A percentile compares a stretch with the other conserved stretches of the same genome.
Evolutionary conservation across 1,140 invertebrate species (phyloP).

Genomic region (Heliconius himera): DNA sequence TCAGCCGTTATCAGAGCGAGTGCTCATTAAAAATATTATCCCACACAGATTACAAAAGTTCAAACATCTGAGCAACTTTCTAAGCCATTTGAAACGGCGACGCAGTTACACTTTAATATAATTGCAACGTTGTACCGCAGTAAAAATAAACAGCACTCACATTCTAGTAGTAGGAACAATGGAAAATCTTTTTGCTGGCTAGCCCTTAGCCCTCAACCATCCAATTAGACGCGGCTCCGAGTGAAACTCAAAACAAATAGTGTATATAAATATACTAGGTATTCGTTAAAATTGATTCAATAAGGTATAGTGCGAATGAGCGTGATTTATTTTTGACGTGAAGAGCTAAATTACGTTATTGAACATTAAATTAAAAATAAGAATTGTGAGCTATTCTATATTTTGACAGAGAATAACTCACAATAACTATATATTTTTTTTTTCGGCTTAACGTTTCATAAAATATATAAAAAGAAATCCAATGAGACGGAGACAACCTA

Average conservation of each 20-base stretch:
- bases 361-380: no score
- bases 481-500: no score
- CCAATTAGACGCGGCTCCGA: slow-evolving; percentile 70
- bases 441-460: no score
- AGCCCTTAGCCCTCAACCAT: slow-evolving; percentile 55
- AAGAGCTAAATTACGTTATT: no score
- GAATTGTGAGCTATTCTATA: no score
- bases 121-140: slow-evolving; percentile 21
- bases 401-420: no score
- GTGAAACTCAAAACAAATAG: slow-evolving; percentile 67
- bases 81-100: slow-evolving; percentile 4
- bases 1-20: neutral
- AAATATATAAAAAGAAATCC: no score
- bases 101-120: slow-evolving; percentile 17
- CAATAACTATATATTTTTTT: no score
- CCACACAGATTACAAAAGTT: slow-evolving; percentile 8
- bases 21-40: slow-evolving; percentile 14
- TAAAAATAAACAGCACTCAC: slow-evolving; percentile 26
- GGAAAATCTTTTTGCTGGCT: slow-evolving; percentile 54
- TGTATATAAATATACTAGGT: slow-evolving; percentile 58
- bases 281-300: slow-evolving; percentile 66
- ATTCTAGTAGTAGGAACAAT: slow-evolving; percentile 44
- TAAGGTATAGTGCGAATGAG: slow-evolving; percentile 38
- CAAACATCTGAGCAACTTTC: slow-evolving; percentile 9
- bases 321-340: slow-evolving; percentile 32